A percentile compares a stretch with the other conserved stretches of the same genome.
Evolutionary conservation across 2,888 invertebrate genomes (phyloP).

Genomic region (Polydesmus complanatus): DNA sequence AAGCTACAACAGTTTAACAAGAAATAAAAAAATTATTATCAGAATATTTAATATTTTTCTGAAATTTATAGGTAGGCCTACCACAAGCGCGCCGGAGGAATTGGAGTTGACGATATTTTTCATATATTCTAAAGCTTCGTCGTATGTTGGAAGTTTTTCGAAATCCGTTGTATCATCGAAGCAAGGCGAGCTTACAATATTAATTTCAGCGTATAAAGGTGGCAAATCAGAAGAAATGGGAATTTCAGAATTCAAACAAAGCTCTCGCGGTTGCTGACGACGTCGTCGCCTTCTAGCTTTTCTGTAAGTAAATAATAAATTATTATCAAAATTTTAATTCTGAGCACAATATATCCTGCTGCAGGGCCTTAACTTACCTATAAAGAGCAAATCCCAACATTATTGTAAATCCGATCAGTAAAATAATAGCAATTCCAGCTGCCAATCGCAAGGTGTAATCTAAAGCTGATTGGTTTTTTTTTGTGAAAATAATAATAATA

Average conservation of each 20-base stretch:
- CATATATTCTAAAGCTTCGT: slow-evolving; percentile 6
- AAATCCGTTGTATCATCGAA: slow-evolving; percentile 1
- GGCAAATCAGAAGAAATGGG: not conserved
- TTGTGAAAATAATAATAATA: too few relatives aligned
- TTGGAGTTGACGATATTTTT: not conserved
- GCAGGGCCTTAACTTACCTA: slow-evolving; percentile 13
- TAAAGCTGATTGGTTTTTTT: slow-evolving; percentile 9
- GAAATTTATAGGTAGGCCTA: too few relatives aligned
- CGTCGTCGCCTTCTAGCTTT: too few relatives aligned
- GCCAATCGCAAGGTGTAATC: slow-evolving; percentile 13
- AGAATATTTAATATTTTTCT: too few relatives aligned
- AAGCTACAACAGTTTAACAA: too few relatives aligned
- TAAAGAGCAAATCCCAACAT: slow-evolving; percentile 10
- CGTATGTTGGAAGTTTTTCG: slow-evolving; percentile 12
- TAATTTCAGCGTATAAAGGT: slow-evolving; percentile 6
- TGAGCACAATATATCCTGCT: too few relatives aligned
- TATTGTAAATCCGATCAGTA: slow-evolving; percentile 10
- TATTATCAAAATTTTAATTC: too few relatives aligned
- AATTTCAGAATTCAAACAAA: too few relatives aligned
- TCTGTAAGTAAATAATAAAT: too few relatives aligned
- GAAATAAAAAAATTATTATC: too few relatives aligned
- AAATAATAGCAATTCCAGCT: slow-evolving; percentile 13
- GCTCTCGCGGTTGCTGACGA: too few relatives aligned
- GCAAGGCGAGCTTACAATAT: slow-evolving; percentile 5
- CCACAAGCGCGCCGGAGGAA: not conserved